These are phyloP conservation scores for Himantopus leucocephalus DNA, from an alignment of 2,113 vertebrate genomes.

Conservation along the genomic window DNA sequence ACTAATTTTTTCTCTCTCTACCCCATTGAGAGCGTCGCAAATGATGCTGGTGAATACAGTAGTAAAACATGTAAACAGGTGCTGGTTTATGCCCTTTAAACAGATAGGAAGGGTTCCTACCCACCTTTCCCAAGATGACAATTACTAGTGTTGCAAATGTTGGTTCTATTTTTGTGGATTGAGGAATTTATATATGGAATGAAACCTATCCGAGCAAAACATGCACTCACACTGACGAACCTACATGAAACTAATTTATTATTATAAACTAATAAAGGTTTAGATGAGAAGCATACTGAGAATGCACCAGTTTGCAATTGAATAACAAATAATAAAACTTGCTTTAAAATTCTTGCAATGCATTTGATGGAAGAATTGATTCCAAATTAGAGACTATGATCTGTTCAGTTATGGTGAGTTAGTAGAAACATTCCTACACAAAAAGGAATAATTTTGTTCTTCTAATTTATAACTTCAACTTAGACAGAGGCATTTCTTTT, in stretches of 20 bases:
- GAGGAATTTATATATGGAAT: background rate
- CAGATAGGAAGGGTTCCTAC: background rate
- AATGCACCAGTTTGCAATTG: background rate
- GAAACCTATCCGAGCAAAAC: background rate
- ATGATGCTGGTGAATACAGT: background rate
- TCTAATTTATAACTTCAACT: background rate
- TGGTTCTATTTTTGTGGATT: background rate
- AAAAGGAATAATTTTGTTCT: background rate
- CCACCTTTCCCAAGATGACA: background rate
- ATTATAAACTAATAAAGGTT: background rate
- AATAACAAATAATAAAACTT: background rate
- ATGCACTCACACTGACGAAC: background rate
- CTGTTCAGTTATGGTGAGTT: background rate
- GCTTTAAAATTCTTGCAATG: background rate
- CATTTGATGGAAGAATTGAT: background rate
- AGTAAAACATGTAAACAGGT: background rate
- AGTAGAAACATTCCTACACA: background rate
- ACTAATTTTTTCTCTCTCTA: background rate
- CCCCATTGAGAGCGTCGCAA: background rate
- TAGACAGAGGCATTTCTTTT: background rate
- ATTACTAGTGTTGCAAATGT: background rate
- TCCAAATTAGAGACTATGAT: background rate
- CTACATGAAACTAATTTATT: background rate
- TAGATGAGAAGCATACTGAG: background rate
- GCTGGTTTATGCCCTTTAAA: background rate